These are phyloP conservation scores for Hyaena hyaena DNA, from an alignment of 2,113 vertebrate genomes.

Conservation along the genomic window DNA sequence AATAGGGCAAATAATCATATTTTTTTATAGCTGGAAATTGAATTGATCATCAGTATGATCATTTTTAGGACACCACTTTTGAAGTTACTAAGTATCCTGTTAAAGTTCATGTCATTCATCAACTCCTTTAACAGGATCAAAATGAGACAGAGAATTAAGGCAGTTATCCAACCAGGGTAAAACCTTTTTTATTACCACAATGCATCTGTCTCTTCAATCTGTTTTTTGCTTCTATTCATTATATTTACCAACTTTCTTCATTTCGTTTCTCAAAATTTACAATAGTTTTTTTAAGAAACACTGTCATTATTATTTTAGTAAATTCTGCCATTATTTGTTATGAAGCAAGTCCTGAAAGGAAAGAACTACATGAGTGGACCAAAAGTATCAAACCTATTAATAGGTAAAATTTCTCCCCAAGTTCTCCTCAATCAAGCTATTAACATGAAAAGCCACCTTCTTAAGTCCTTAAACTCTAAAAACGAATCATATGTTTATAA, in stretches of 20 bases:
- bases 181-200: not conserved
- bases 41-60: not conserved
- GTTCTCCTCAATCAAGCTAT: not conserved
- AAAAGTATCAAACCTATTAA: not conserved
- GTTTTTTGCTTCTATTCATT: not conserved
- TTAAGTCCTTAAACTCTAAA: not conserved
- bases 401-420: not conserved
- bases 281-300: not conserved
- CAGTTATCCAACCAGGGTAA: not conserved
- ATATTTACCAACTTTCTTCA: not conserved
- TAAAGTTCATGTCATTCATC: not conserved
- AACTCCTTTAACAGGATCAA: not conserved
- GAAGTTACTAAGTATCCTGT: not conserved
- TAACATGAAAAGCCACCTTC: not conserved
- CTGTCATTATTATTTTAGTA: not conserved
- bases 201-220: not conserved
- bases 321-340: not conserved
- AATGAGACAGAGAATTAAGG: not conserved
- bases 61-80: not conserved
- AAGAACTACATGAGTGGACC: not conserved
- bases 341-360: conserved; percentile 3
- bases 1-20: not conserved
- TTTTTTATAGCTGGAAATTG: not conserved
- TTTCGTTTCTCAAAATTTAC: not conserved
- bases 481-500: not conserved